Evolutionary conservation across 2,888 invertebrate genomes (phyloP), one percentile per base, ranked within the genome.

Genomic region (Drosophila seclusa): DNA sequence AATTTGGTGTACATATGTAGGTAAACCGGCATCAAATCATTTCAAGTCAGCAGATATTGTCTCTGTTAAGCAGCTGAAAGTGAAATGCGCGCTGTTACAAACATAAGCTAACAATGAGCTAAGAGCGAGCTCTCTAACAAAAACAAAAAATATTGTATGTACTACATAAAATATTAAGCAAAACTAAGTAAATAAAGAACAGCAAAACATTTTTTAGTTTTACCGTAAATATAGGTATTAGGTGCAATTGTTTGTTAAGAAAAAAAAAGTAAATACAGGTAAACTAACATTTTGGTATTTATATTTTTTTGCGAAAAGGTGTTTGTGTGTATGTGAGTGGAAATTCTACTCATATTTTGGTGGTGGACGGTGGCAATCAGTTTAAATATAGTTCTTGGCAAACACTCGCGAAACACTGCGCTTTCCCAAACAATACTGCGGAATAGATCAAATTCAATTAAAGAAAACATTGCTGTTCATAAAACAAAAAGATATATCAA

Each of bases 381-480:
- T 83, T 73, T 85, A 83, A 79, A 78, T 73, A 79, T 80, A 79
- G 80, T 83, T 88, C 85, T 90, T 90, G 90, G 87, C 83, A 89
- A 91, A 91, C 84, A 90, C 87, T 82, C 82, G 89, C 81, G 87
- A 91, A 82, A 91, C 83, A 89, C 90, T 91, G 89, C 90, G 89
- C 83, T 90, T 91, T 76, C 91, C 91, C 89, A 91, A 82, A 87
- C 77, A 84, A 88, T 89, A 92, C 91, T 91, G 91, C 77, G 90
- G 90, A 90, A 91, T 86, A 81, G 79, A 83, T 82, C 49, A 87
- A 87, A 90, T 82, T 50, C 83, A 82, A 88, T 87, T 80, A 76
- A 75, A 79, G 82, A 72, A 86, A 76, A 83, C 76, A 65, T 65
- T 64, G 62, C 65, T 64, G 60, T 70, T 65, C 59, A 68, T 60